phyloP scores from a whole-genome alignment of 2,797 vertebrate species.

The Peromyscus eremicus region DNA sequence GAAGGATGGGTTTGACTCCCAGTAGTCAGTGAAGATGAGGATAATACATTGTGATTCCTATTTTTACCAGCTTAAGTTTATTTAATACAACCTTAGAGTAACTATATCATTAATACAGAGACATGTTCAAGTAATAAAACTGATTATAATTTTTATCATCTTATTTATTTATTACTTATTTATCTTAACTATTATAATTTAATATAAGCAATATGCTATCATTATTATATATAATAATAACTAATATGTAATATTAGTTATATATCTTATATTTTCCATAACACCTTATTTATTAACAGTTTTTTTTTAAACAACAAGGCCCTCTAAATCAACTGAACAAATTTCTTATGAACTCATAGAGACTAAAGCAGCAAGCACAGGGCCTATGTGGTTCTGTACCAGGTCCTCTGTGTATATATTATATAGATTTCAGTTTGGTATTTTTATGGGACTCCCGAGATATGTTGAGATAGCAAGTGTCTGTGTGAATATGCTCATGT shows the following conservation, averaged over 20 bases:
- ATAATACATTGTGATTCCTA: conserved; percentile 84
- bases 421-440: background rate
- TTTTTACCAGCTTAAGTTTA: conserved; percentile 80
- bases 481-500: background rate
- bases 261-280: background rate
- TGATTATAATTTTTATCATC: background rate
- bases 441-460: background rate
- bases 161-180: background rate
- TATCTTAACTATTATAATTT: background rate
- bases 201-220: too few species aligned
- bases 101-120: background rate
- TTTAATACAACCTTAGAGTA: conserved; percentile 65
- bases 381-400: background rate
- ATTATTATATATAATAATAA: background rate
- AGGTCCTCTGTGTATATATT: background rate
- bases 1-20: conserved; percentile 80
- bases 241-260: background rate
- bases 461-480: background rate
- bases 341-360: background rate
- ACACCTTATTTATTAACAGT: background rate
- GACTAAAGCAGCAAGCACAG: background rate
- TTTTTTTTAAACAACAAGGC: background rate
- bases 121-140: background rate
- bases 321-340: background rate
- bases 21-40: conserved; percentile 87